phyloP scores from a whole-genome alignment of 2,888 invertebrate genomes.

The Lycaena phlaeas region DNA sequence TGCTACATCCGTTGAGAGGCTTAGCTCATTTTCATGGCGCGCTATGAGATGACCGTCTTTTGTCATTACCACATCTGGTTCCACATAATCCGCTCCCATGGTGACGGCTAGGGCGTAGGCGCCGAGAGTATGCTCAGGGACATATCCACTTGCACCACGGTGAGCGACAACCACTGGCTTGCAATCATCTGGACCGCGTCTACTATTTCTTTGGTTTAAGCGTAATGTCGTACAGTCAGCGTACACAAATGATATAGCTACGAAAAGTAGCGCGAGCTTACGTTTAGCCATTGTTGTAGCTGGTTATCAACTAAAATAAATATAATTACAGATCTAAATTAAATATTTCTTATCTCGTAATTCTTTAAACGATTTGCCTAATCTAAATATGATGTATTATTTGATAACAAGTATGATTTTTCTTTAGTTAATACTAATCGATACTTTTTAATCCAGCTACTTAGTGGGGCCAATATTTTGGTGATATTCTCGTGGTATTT shows the following conservation, averaged over 20 bases:
- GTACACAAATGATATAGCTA: slow-evolving; percentile 1
- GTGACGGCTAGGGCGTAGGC: slow-evolving; percentile 55
- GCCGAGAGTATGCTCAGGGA: slow-evolving; percentile 58
- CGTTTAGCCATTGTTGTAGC: slow-evolving; percentile 5
- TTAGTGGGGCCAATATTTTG: no score
- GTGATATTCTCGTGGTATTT: no score
- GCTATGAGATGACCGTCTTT: slow-evolving; percentile 48
- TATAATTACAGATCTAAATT: background rate
- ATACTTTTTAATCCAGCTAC: no score
- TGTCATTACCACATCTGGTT: slow-evolving; percentile 60
- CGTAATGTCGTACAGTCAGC: slow-evolving; percentile 1
- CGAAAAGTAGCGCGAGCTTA: slow-evolving; percentile 1
- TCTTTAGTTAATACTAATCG: no score
- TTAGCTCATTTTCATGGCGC: slow-evolving; percentile 53
- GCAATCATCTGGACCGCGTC: slow-evolving; percentile 30
- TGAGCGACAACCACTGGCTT: slow-evolving; percentile 45
- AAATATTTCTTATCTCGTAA: background rate
- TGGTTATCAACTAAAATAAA: background rate
- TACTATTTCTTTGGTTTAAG: slow-evolving; percentile 1
- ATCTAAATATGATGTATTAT: background rate
- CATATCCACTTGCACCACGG: slow-evolving; percentile 58
- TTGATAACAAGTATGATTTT: background rate
- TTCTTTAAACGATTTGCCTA: background rate
- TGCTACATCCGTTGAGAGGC: slow-evolving; percentile 44
- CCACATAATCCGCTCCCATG: slow-evolving; percentile 58